Evolutionary conservation across 2,113 vertebrate species (phyloP), one percentile per base, ranked within the genome.

Genomic region (Diadophis punctatus): DNA sequence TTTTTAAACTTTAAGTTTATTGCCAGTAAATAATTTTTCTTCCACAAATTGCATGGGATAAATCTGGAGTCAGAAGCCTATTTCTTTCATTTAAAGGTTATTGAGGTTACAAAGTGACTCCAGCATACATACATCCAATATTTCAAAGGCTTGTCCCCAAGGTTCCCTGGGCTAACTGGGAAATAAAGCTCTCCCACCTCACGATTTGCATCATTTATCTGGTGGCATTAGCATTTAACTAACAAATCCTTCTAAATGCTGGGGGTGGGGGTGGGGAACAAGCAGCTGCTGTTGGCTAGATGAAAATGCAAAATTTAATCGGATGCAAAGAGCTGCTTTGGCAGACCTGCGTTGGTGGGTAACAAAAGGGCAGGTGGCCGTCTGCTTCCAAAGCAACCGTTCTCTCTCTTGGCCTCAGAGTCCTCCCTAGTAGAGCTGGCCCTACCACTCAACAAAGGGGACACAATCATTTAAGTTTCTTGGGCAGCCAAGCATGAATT

Each of bases 241-340:
- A 63, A 34, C 90, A 93, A 93, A 93, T 93, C 90, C 87, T 63
- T 34, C 55, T 53, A 86, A 91, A 52, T 53, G 74, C 90, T 20
- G 46, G 1, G 0, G 6, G 22, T 4, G 2, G 55, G 23, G 3
- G 10, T 30, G 34, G 3, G 20, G 60, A 4, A 9, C 3, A 34
- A 25, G 48, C 87, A 86, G 93, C 68, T 89, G 90, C 5, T 89
- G 52, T 22, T 30, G 52, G 7, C 63, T 34, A 51, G 48, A 86
- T 60, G 87, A 87, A 85, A 89, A 91, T 63, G 74, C 30, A 86
- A 63, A 90, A 48, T 91, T 89, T 89, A 89, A 85, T 85, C 87
- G 4, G 55, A 63, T 53, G 68, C 55, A 89, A 89, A 91, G 49
- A 27, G n/a, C 18, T 63, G 87, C 39, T 89, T 85, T 46, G 34